Evolutionary conservation across 2,113 vertebrate genomes (phyloP).

Genomic region (Cyanistes caeruleus): DNA sequence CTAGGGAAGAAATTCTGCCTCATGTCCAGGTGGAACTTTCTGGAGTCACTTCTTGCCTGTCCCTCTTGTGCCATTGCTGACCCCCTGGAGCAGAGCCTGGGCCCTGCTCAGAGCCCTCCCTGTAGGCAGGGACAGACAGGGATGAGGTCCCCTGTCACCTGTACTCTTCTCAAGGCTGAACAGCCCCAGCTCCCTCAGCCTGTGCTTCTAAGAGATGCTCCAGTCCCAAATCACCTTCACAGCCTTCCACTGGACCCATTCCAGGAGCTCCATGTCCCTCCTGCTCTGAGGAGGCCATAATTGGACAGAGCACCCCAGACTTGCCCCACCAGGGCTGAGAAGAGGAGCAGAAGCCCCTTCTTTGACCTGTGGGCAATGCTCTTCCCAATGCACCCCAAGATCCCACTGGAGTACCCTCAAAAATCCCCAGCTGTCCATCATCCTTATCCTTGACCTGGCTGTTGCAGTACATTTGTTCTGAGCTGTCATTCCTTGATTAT

Average conservation of each 20-base stretch:
- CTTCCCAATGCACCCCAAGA: neutral
- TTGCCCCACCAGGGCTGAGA: neutral
- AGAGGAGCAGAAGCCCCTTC: neutral
- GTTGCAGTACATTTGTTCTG: neutral
- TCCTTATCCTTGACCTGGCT: neutral
- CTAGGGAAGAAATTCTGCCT: neutral
- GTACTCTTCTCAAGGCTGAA: accelerated
- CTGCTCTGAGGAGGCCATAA: neutral
- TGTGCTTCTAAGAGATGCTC: neutral
- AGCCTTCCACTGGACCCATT: neutral
- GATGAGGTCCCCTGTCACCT: neutral
- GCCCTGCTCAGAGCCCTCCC: neutral
- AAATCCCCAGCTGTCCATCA: neutral
- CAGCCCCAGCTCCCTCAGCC: neutral
- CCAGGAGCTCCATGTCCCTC: neutral
- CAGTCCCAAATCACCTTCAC: neutral
- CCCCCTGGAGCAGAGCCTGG: neutral
- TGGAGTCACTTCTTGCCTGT: neutral
- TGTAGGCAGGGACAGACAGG: neutral
- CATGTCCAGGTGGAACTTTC: neutral
- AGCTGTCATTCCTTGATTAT: neutral
- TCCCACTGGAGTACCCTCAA: neutral
- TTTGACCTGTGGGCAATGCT: neutral
- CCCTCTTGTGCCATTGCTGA: neutral
- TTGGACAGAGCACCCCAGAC: neutral